A percentile compares a stretch with the other conserved stretches of the same genome.
phyloP scores from a whole-genome alignment of 2,113 vertebrate species.

The Physeter macrocephalus region DNA sequence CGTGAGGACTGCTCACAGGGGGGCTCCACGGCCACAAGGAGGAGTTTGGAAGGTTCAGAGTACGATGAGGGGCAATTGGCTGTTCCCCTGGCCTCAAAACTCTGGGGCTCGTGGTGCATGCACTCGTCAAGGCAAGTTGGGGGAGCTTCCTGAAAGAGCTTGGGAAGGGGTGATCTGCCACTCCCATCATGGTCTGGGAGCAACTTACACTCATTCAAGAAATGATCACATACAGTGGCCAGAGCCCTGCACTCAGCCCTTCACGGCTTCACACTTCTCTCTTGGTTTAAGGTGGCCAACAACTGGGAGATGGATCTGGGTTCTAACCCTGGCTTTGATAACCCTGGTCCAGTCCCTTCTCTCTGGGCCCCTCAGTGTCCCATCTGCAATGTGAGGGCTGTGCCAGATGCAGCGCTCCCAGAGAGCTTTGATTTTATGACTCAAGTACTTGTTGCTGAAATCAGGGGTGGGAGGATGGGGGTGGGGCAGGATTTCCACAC shows the following conservation, averaged over 20 bases:
- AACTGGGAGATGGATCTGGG: background rate
- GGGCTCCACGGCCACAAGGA: background rate
- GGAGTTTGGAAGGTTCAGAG: background rate
- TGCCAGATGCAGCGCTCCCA: background rate
- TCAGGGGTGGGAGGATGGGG: background rate
- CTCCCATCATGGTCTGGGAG: background rate
- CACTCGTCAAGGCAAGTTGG: background rate
- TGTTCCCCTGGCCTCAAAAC: background rate
- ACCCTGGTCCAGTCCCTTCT: background rate
- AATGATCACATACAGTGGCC: background rate
- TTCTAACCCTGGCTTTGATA: background rate
- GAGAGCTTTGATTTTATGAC: conserved; percentile 22
- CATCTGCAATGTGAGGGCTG: background rate
- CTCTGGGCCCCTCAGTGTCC: background rate
- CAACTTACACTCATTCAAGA: background rate
- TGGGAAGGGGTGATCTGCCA: background rate
- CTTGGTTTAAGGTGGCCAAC: background rate
- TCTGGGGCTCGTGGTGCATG: background rate
- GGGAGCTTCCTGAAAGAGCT: background rate
- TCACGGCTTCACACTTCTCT: background rate
- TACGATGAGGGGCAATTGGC: background rate
- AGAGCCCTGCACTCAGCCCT: background rate
- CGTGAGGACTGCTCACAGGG: background rate
- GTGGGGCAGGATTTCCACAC: conserved; percentile 48
- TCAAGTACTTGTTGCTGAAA: conserved; percentile 15